Evolutionary conservation across 2,113 vertebrate genomes (phyloP).

Genomic region (Capreolus pygargus): DNA sequence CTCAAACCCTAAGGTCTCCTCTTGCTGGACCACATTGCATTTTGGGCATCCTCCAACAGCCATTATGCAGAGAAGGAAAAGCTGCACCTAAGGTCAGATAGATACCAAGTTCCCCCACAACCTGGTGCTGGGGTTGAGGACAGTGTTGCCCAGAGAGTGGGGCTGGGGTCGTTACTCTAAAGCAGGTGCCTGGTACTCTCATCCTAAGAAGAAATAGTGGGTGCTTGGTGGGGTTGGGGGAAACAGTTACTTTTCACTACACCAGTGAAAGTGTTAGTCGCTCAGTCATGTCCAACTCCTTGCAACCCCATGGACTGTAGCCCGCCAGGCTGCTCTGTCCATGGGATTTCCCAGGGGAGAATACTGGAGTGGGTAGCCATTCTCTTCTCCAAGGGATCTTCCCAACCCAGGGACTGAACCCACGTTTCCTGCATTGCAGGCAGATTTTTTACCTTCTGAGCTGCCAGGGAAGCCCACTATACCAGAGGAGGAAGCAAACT

Average conservation of each 20-base stretch:
- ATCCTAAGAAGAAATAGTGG: neutral
- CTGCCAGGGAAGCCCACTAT: neutral
- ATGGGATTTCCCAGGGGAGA: neutral
- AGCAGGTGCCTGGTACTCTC: neutral
- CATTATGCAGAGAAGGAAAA: neutral
- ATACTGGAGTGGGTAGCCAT: neutral
- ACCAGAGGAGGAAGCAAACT: neutral
- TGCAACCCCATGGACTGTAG: neutral
- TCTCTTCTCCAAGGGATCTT: neutral
- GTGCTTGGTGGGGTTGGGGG: neutral
- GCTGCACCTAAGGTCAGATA: neutral
- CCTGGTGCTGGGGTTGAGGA: neutral
- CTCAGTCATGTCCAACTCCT: neutral
- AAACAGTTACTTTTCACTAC: neutral
- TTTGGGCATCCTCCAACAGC: neutral
- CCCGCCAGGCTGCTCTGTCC: neutral
- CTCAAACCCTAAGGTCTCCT: neutral
- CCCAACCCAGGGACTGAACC: neutral
- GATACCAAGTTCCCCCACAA: rapidly evolving
- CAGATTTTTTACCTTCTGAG: neutral
- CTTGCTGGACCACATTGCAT: neutral
- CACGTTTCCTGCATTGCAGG: neutral
- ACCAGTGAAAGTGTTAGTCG: neutral
- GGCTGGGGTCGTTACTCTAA: neutral
- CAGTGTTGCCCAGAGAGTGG: neutral